Base-by-base conservation (phyloP, 2,888 invertebrate species). In the Pasiphila rectangulata region DNA sequence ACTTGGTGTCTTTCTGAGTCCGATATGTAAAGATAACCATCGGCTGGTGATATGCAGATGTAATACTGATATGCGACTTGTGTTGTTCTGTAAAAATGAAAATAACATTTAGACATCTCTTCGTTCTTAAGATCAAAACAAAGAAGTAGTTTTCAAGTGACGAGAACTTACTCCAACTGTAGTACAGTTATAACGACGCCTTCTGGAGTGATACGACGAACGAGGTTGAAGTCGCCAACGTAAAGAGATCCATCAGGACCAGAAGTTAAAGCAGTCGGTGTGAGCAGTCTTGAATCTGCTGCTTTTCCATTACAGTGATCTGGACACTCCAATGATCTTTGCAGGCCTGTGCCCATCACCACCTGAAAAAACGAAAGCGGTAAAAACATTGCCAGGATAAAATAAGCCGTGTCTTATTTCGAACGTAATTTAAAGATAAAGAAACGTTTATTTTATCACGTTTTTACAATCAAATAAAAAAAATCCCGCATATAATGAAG, bases 31-130 rank as follows among this genome's bases (percentile, higher is more conserved):
- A 99, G 91, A 72, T 96, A 95, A 4, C 98, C 98, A 77, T 98
- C 98, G 19, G 98, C 96, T 16, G 99, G 98, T 38, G 98, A 98
- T 37, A 98, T 95, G 45, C 98, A 96, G 75, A 99, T 91, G 82
- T 98, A 98, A 75, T 99, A 99, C 73, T 98, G 97, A 83, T 99
- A 98, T 17, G 98, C 96, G 5, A 98, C 96, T 89, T 98, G 97
- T 0, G 98, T 96, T 16, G 97, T 94, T 79, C 98, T 97, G 88
- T 32, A 92, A 90, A 53, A 12, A 32, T 41, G 19, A n/a, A n/a
- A n/a, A n/a, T n/a, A n/a, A n/a, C n/a, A n/a, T n/a, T n/a, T n/a
- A n/a, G n/a, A n/a, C n/a, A n/a, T n/a, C n/a, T n/a, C n/a, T n/a
- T n/a, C n/a, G n/a, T n/a, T n/a, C n/a, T n/a, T n/a, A n/a, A n/a